Conservation (phyloP, 2,797 vertebrate genomes). For the Chaetophractus vellerosus region DNA sequence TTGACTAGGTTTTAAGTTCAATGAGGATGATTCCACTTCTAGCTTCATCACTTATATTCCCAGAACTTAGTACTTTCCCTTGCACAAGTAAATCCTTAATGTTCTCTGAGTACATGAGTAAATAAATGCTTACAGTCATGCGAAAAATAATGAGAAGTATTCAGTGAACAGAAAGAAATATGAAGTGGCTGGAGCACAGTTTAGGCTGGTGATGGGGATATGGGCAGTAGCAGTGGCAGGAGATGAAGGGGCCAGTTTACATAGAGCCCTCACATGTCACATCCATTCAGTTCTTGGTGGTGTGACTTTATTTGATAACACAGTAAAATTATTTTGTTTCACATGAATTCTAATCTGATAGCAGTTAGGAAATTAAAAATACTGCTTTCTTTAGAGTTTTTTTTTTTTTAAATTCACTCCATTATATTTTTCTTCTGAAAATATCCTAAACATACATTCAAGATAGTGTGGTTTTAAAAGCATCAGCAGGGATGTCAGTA, state of each 20-base stretch:
- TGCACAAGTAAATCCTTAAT: background rate
- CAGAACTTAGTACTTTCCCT: background rate
- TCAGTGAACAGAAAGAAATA: background rate
- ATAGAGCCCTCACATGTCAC: background rate
- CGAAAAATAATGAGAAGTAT: background rate
- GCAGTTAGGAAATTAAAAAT: background rate
- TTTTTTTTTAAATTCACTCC: background rate
- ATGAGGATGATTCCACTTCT: background rate
- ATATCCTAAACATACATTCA: background rate
- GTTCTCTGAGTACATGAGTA: background rate
- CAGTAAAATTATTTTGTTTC: background rate
- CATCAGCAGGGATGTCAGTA: background rate
- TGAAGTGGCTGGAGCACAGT: background rate
- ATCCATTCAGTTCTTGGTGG: background rate
- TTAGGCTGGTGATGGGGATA: background rate
- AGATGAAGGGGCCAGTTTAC: background rate
- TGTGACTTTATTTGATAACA: background rate
- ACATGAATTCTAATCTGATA: background rate
- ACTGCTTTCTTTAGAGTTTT: background rate
- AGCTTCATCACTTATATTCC: background rate
- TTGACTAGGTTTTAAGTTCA: background rate
- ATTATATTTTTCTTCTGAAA: background rate
- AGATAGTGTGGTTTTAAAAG: background rate
- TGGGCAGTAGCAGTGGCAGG: rapidly evolving
- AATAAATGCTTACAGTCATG: background rate